Conservation (phyloP, 2,797 vertebrate species). For the Limosa lapponica region DNA sequence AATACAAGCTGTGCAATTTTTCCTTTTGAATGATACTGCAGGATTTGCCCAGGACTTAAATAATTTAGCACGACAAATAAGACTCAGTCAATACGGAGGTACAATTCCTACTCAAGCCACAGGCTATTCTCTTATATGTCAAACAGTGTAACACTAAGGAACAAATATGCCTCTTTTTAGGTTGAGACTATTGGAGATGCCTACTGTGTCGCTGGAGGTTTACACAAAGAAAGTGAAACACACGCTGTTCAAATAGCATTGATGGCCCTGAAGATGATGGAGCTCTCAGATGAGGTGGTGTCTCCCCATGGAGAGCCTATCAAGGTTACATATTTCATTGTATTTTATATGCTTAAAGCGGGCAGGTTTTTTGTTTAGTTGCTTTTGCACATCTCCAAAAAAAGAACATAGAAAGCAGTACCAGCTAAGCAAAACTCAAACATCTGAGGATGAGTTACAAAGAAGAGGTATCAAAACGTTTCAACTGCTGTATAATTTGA, state of each 20-base stretch:
- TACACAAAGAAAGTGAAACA: slow-evolving; percentile 93
- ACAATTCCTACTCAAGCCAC: background rate
- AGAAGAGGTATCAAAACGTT: background rate
- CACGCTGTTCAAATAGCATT: slow-evolving; percentile 94
- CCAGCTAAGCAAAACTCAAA: background rate
- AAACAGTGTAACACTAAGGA: background rate
- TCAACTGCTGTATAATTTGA: background rate
- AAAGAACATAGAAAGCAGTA: background rate
- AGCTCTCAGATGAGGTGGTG: slow-evolving; percentile 92
- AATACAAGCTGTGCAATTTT: background rate
- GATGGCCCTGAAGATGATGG: slow-evolving; percentile 99
- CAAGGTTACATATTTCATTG: slow-evolving; percentile 81
- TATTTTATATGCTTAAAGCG: background rate
- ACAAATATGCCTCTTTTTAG: slow-evolving; percentile 75
- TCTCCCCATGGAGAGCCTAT: slow-evolving; percentile 95
- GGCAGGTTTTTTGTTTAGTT: background rate
- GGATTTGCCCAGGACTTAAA: background rate
- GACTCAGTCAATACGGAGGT: background rate
- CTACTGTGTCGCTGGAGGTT: slow-evolving; percentile 95
- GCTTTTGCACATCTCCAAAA: background rate
- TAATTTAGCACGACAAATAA: background rate
- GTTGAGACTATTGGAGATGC: slow-evolving; percentile 99
- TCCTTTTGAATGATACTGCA: background rate
- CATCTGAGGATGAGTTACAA: background rate
- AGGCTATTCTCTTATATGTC: background rate